phyloP scores from a whole-genome alignment of 2,888 invertebrate species.

The Celastrina argiolus region DNA sequence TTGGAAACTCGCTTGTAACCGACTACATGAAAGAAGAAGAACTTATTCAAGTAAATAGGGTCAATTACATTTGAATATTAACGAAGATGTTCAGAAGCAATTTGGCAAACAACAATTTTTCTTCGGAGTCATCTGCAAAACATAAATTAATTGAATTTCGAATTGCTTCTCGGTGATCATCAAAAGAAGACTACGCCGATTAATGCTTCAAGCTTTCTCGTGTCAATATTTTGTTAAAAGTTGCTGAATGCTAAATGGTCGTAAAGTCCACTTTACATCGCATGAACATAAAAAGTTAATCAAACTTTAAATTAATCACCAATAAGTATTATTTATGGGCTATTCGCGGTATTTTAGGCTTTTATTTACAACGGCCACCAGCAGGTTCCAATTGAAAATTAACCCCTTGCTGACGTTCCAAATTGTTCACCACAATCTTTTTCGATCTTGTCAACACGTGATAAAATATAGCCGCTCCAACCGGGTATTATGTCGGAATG shows the following conservation, averaged over 20 bases:
- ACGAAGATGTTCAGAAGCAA: neutral
- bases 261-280: no score
- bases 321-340: conserved; percentile 55
- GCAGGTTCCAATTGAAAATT: conserved; percentile 72
- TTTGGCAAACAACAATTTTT: conserved; percentile 25
- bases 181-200: conserved; percentile 26
- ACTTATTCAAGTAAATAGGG: neutral
- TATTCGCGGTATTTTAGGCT: conserved; percentile 43
- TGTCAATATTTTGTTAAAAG: conserved; percentile 53
- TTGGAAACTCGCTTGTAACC: neutral
- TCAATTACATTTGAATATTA: neutral
- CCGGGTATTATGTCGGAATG: conserved; percentile 60
- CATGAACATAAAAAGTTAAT: conserved; percentile 54
- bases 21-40: neutral
- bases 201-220: conserved; percentile 40
- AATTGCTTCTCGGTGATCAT: conserved; percentile 21
- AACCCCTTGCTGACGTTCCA: conserved; percentile 66
- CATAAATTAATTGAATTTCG: conserved; percentile 15
- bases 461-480: conserved; percentile 69
- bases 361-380: conserved; percentile 69
- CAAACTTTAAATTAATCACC: conserved; percentile 47
- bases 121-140: neutral
- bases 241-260: no score
- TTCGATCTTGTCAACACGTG: conserved; percentile 69
- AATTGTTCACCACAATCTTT: conserved; percentile 52